Evolutionary conservation across 2,797 vertebrate species (phyloP), one percentile per base, ranked within the genome.

Genomic region (Mormyrops boulengeri): DNA sequence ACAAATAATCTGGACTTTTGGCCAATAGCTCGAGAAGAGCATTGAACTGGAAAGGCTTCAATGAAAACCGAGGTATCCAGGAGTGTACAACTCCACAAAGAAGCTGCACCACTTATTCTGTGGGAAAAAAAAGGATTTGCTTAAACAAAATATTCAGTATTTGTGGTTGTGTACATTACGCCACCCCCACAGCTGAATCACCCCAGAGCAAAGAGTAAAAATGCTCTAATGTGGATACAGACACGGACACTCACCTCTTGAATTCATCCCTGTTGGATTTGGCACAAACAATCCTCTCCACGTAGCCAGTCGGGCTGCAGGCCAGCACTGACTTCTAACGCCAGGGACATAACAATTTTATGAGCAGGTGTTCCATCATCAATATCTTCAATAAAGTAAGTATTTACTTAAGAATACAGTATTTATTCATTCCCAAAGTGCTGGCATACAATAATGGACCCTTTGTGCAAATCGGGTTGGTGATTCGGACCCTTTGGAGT

Each of bases 201-300:
- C 60, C 8, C 22, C 60, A 41, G 34, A 38, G 69, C 5, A 77
- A 38, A 17, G 34, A 41, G 17, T 77, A 19, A 19, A 41, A 17
- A 77, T 38, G 34, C 69, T 41, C 69, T 3, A 34, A 50, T 60
- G 85, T 88, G 4, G 9, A 73, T 30, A 62, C 19, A 34, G 17
- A 9, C 11, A 2, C 2, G 1, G 1, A 1, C 93, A 0, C 95
- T 93, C 87, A 97, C 98, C 98, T 99, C 93, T 96, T 98, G 92
- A 94, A 96, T 82, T 97, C 97, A 0, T 95, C 96, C 86, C 89
- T 96, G 91, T 95, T 96, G 50, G 97, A 97, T 0, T 92, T 92
- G 22, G 95, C 95, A 26, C 98, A 99, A 92, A 93, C 96, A 91
- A 99, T 95, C 47, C 91, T 94, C 94, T 99, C 97, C 5, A 98